Evolutionary conservation across 2,888 invertebrate species (phyloP), one percentile per base, ranked within the genome.

Genomic region (Caenorhabditis sp.): DNA sequence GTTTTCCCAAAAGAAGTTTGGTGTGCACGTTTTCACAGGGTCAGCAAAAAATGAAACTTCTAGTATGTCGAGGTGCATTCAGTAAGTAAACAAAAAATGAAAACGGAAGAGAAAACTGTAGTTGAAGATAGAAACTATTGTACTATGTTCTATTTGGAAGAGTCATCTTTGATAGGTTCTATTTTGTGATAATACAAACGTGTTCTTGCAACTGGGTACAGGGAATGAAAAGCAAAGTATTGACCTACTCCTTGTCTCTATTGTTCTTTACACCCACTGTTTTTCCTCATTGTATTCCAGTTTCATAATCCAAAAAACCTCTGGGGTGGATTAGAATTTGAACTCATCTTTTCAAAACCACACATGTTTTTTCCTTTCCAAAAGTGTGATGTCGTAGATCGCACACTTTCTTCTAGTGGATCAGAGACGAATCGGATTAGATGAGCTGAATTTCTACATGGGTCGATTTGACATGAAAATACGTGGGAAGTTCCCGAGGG

Each of bases 161-260:
- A 38, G 51, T 61, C 63, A 49, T 59, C 31, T 16, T 28, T 38
- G 38, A 38, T 38, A 38, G 38, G 38, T n/a, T 28, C 31, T 61
- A 72, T 61, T 61, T 73, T 73, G 73, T 73, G 61, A 73, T 61
- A 51, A 44, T 22, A 44, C 16, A 73, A 73, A 63, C 73, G 63
- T 73, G 63, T 63, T 73, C 54, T 63, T 31, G 68, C 28, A 68
- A 35, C 22, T 61, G 54, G 51, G 68, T 68, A 68, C 59, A 51
- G 38, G 72, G 59, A 47, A 31, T 49, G 59, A 72, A 74, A 64
- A 64, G 64, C 64, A 64, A 74, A 63, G 64, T 74, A 54, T 38
- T 19, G 0, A 56, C 10, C 31, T 44, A 44, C 2, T 44, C n/a
- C n/a, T 44, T n/a, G 41, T 19, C 24, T n/a, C n/a, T 7, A 28